A percentile compares a stretch with the other conserved stretches of the same genome.
Evolutionary conservation across 2,113 vertebrate species (phyloP).

Genomic region (Gorsachius goisagi): DNA sequence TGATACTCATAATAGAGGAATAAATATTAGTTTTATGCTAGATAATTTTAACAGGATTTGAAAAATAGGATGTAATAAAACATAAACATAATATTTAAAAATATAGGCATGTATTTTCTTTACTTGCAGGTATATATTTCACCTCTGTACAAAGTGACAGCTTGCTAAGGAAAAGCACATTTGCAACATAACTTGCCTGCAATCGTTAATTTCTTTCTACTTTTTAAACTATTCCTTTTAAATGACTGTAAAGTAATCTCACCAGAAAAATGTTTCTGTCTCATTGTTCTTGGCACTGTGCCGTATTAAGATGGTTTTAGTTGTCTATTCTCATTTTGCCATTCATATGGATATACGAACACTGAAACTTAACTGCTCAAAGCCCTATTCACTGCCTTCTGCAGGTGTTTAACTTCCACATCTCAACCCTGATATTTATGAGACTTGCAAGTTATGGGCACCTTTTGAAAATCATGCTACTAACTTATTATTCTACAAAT

Average conservation of each 20-base stretch:
- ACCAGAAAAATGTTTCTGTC: slow-evolving; percentile 17
- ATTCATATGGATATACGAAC: neutral
- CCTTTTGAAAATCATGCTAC: neutral
- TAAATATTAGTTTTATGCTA: slow-evolving; percentile 76
- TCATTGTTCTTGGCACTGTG: slow-evolving; percentile 41
- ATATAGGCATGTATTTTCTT: slow-evolving; percentile 58
- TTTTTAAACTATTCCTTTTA: slow-evolving; percentile 42
- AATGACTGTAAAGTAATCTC: slow-evolving; percentile 21
- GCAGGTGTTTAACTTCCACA: neutral
- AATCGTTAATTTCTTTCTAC: slow-evolving; percentile 35
- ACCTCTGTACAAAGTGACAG: slow-evolving; percentile 19
- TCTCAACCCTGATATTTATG: neutral
- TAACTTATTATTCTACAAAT: neutral
- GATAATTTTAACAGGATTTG: slow-evolving; percentile 57
- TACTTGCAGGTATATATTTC: slow-evolving; percentile 57
- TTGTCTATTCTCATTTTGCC: slow-evolving; percentile 24
- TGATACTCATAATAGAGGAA: slow-evolving; percentile 49
- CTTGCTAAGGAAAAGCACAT: slow-evolving; percentile 45
- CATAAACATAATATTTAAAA: slow-evolving; percentile 69
- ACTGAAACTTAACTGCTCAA: neutral
- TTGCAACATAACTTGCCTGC: slow-evolving; percentile 17
- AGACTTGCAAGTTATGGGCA: neutral
- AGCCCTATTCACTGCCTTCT: neutral
- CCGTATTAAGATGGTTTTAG: neutral
- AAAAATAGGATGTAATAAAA: slow-evolving; percentile 71